Evolutionary conservation across 2,888 invertebrate genomes (phyloP).

Genomic region (Diplazon laetatorius): DNA sequence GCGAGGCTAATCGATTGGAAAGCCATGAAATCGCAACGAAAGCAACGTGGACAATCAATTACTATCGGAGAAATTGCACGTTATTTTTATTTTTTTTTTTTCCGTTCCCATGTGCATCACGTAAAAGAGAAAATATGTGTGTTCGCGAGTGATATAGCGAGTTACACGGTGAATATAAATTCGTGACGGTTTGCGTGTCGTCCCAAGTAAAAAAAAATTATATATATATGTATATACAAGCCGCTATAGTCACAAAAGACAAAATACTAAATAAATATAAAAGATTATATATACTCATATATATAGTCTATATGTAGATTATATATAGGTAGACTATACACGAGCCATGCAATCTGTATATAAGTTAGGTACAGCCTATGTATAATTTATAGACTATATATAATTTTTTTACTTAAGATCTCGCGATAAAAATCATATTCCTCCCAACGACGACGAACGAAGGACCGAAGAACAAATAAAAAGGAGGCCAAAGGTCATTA

Average conservation of each 20-base stretch:
- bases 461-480: not conserved
- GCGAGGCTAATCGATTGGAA: conserved; percentile 63
- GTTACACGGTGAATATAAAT: conserved; percentile 13
- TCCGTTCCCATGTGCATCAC: conserved; percentile 5
- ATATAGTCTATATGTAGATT: too few relatives aligned
- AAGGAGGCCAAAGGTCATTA: not conserved
- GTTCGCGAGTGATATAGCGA: not conserved
- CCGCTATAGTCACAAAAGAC: too few relatives aligned
- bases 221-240: too few relatives aligned
- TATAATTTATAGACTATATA: too few relatives aligned
- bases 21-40: conserved; percentile 69
- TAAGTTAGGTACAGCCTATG: too few relatives aligned
- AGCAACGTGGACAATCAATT: conserved; percentile 55
- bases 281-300: too few relatives aligned
- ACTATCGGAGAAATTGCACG: conserved; percentile 21
- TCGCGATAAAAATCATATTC: conserved; percentile 7
- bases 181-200: conserved; percentile 30
- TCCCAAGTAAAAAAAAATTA: too few relatives aligned
- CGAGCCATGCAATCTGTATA: too few relatives aligned
- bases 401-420: too few relatives aligned
- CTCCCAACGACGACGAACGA: conserved; percentile 6
- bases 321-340: too few relatives aligned
- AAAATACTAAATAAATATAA: too few relatives aligned
- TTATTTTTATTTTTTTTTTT: conserved; percentile 51
- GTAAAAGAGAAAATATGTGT: conserved; percentile 1